Evolutionary conservation across 2,888 invertebrate genomes (phyloP), one percentile per base, ranked within the genome.

Genomic region (Chymomyza amoena): DNA sequence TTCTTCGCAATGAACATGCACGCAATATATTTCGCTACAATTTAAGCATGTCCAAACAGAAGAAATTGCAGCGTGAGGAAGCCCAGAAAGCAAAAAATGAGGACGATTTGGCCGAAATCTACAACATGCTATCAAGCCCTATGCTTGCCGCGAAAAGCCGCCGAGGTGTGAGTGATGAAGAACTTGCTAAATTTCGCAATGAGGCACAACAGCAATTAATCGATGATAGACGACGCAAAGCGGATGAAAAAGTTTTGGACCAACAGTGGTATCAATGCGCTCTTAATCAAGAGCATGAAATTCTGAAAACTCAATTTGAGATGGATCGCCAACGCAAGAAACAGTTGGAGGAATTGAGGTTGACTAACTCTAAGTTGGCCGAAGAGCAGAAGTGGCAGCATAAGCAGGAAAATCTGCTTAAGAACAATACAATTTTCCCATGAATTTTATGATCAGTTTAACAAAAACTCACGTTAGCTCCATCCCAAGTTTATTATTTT

Each of bases 391-490:
- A 94, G 79, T 39, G 73, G 16, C 84, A 84, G 64, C 93, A 94
- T 51, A 94, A 95, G 87, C 94, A 95, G n/a, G 95, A 95, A 87
- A 92, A 95, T 78, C 94, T 95, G 65, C 94, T 94, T 70, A 94
- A 96, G 39, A 94, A 97, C 32, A 96, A 96, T 92, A 93, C 93
- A 51, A 95, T 96, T 0, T 0, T 95, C 95, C 0, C 94, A 95
- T n/a, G 96, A 95, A 0, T 98, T 95, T 91, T 98, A 95, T 90
- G 94, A 95, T 68, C 97, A 98, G 91, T 98, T 98, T 90, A 98
- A 97, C 90, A 97, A 94, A 71, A 94, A 95, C 32, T 95, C 96
- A 16, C 94, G 97, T 93, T 97, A 94, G 13, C 13, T 45, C 1
- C 0, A 32, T 9, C 9, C 4, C 1, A 3, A 32, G 7, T 32